Conservation (phyloP, 2,797 vertebrate species). For the Myotis myotis region DNA sequence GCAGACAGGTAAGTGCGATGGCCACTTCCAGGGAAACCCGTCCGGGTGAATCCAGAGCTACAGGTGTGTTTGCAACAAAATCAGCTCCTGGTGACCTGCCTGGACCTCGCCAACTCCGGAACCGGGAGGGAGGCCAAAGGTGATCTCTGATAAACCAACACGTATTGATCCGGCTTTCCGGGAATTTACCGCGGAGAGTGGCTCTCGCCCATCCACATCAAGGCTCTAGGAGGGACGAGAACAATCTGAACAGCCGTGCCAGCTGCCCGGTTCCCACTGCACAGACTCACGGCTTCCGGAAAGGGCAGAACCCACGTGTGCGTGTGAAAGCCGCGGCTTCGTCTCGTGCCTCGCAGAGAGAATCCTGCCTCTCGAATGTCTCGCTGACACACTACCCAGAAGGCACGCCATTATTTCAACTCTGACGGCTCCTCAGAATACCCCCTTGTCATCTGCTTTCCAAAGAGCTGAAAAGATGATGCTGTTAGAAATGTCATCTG, state of each 20-base stretch:
- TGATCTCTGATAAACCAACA: background rate
- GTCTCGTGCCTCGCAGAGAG: background rate
- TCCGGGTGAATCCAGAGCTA: background rate
- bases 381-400: conserved; percentile 32
- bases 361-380: background rate
- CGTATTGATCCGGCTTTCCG: fast-evolving
- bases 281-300: background rate
- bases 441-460: conserved; percentile 58
- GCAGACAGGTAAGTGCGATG: background rate
- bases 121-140: background rate
- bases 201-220: background rate
- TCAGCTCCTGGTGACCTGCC: background rate
- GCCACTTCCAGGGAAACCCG: background rate
- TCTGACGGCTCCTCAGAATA: conserved; percentile 52
- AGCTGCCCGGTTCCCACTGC: background rate
- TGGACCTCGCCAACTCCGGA: background rate
- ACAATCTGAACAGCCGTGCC: background rate
- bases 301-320: background rate
- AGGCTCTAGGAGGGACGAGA: background rate
- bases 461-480: conserved; percentile 42
- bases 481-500: conserved; percentile 56
- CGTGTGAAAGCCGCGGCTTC: background rate
- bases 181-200: background rate
- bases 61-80: background rate
- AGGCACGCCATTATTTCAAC: conserved; percentile 46